Evolutionary conservation across 2,113 vertebrate genomes (phyloP).

Genomic region (Octodon degus): DNA sequence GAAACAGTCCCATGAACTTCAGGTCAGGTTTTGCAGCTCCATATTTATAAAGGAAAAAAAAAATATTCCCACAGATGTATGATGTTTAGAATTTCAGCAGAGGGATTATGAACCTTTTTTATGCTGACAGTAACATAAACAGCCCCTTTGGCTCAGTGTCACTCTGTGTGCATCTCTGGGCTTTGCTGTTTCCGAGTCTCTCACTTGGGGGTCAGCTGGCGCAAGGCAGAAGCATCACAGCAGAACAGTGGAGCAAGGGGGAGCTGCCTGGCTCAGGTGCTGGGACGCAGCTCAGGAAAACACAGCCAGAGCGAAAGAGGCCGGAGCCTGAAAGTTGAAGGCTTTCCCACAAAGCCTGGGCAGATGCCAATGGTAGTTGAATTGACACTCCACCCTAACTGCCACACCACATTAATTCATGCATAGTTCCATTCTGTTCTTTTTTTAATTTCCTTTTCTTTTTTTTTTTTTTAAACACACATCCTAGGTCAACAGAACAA

Average conservation of each 20-base stretch:
- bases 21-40: conserved; percentile 23
- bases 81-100: not conserved
- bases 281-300: not conserved
- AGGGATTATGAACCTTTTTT: not conserved
- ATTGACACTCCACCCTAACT: not conserved
- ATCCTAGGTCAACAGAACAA: not conserved
- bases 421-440: not conserved
- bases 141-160: not conserved
- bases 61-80: not conserved
- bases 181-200: not conserved
- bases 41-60: not conserved
- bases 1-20: not conserved
- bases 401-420: not conserved
- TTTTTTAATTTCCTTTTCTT: not conserved
- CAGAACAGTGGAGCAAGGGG: not conserved
- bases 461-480: not conserved
- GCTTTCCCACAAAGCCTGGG: not conserved
- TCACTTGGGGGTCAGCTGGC: not conserved
- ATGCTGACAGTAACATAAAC: not conserved
- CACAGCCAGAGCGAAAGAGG: not conserved
- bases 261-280: not conserved
- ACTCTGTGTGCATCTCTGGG: not conserved
- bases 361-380: not conserved
- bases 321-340: not conserved
- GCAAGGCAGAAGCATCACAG: not conserved